These are phyloP conservation scores for Zosterops pallidus DNA, from an alignment of 2,113 vertebrate genomes.

Conservation along the genomic window DNA sequence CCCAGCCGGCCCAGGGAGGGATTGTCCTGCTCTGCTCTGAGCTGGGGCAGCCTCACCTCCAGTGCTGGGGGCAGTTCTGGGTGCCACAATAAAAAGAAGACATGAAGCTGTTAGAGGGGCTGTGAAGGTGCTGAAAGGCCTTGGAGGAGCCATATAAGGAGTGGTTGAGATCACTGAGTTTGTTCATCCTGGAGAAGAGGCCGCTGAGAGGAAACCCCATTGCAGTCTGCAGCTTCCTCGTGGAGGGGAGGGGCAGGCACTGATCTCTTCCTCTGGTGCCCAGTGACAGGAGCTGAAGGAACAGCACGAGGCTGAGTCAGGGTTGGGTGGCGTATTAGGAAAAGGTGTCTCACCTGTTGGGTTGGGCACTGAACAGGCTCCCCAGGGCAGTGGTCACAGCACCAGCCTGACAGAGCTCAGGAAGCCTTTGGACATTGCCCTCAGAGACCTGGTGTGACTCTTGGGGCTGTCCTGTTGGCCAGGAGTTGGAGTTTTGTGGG, in stretches of 20 bases:
- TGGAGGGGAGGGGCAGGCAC: neutral
- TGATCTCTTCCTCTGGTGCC: neutral
- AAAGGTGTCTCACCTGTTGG: too few relatives aligned
- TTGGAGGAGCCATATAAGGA: rapidly evolving
- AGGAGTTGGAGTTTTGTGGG: neutral
- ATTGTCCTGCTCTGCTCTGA: rapidly evolving
- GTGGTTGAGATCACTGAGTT: too few relatives aligned
- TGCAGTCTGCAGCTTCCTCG: neutral
- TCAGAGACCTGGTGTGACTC: too few relatives aligned
- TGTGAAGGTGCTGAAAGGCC: neutral
- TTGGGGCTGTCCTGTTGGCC: neutral
- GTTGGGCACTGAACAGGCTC: neutral
- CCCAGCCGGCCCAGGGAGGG: rapidly evolving
- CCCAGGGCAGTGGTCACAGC: neutral
- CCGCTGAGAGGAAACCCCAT: neutral
- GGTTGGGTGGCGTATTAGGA: rapidly evolving
- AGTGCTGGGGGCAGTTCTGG: neutral
- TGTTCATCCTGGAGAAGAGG: neutral
- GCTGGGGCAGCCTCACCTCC: rapidly evolving
- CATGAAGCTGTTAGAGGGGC: neutral
- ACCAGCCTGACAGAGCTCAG: neutral
- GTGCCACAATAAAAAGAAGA: neutral
- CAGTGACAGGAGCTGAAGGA: neutral
- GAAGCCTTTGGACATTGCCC: too few relatives aligned
- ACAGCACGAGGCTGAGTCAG: neutral